A percentile compares a stretch with the other conserved stretches of the same genome.
These are phyloP conservation scores for Kobus ellipsiprymnus DNA, from an alignment of 2,113 vertebrate species.

Conservation along the genomic window DNA sequence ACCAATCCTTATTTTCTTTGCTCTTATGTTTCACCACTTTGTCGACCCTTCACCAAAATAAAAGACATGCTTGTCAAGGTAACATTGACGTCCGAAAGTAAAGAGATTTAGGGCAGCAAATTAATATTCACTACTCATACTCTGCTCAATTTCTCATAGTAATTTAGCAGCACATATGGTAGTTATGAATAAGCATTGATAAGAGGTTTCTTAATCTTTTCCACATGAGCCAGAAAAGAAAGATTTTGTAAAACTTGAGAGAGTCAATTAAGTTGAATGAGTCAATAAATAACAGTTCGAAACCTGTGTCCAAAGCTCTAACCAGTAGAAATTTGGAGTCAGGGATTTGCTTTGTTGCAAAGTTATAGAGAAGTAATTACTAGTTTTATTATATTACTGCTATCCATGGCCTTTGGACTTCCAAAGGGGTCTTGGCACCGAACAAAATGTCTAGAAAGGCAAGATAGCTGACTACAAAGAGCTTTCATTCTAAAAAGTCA, in stretches of 20 bases:
- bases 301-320: neutral
- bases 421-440: neutral
- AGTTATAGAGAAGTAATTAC: neutral
- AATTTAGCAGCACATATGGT: slow-evolving; percentile 53
- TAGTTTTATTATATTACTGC: neutral
- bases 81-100: neutral
- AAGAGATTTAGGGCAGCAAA: slow-evolving; percentile 31
- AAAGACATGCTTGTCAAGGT: slow-evolving; percentile 7
- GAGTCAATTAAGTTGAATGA: slow-evolving; percentile 14
- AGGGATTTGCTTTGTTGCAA: neutral
- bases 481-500: slow-evolving; percentile 17
- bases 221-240: slow-evolving; percentile 30
- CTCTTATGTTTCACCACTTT: neutral
- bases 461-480: neutral
- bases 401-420: neutral
- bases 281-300: slow-evolving; percentile 33
- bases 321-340: neutral
- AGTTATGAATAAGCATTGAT: slow-evolving; percentile 59
- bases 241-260: slow-evolving; percentile 25
- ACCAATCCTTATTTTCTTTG: neutral
- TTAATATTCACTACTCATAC: slow-evolving; percentile 48
- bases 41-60: neutral
- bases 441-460: neutral
- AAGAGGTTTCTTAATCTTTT: slow-evolving; percentile 51
- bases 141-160: slow-evolving; percentile 51